Evolutionary conservation across 1,140 invertebrate species (phyloP), one percentile per base, ranked within the genome.

Genomic region (Zaprionus capensis): DNA sequence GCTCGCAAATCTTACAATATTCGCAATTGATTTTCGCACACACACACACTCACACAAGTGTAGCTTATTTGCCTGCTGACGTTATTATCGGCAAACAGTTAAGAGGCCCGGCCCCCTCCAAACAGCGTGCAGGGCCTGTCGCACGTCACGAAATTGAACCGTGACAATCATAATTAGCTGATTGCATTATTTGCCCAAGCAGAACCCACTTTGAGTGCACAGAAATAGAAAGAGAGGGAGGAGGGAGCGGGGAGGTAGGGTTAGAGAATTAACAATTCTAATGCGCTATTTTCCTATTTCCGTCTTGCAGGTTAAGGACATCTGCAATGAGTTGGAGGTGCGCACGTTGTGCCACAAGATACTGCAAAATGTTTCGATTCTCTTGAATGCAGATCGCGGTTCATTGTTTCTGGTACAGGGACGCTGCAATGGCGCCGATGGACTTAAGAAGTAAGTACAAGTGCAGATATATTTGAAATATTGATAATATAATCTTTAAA

Each of bases 331-430:
- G 92, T 93, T 99, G 82, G 98, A 99, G 85, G 96, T 99, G 20
- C 95, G 97, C 67, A 98, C 97, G 15, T 93, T 99, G 75, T 99
- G 98, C 92, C 97, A 99, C 94, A 99, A 99, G 93, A 99, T 99
- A 86, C 94, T 99, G 24, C 98, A 98, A 93, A 99, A 99, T 91
- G 98, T 99, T 20, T 97, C 97, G 80, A 97, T 98, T 61, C 93
- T 99, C 6, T 94, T 98, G 59, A 97, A 98, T 87, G 98, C 98
- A 0, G 98, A 99, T 93, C 94, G 98, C 24, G 98, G 98, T 46
- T 99, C 98, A 1, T 93, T 99, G 81, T 99, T 99, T 93, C 94
- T 99, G 49, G 98, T 99, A 2, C 97, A 98, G 88, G 97, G 96
- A 34, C 96, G 96, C 74, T 94, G 93, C 76, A 92, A 91, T 67